Conservation (phyloP, 2,113 vertebrate species). For the Hylia prasina region DNA sequence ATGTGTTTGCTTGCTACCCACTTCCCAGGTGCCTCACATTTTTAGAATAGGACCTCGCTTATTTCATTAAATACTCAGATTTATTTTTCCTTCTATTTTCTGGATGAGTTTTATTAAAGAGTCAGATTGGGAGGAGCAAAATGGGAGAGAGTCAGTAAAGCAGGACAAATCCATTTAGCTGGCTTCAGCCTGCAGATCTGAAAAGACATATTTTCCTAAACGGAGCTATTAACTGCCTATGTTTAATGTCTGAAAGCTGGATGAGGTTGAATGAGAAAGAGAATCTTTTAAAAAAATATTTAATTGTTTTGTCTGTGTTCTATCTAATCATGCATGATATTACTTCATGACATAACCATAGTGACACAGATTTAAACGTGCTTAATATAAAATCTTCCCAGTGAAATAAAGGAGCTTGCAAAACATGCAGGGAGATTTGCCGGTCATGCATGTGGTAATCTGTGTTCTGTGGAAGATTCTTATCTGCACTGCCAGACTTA, state of each 20-base stretch:
- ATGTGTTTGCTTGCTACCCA: neutral
- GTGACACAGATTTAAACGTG: constrained; percentile 48
- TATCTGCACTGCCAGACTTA: constrained; percentile 34
- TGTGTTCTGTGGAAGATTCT: constrained; percentile 32
- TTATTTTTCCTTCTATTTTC: neutral
- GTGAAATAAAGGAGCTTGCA: constrained; percentile 29
- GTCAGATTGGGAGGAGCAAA: neutral
- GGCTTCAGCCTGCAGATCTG: neutral
- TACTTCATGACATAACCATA: constrained; percentile 50
- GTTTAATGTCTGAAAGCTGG: neutral
- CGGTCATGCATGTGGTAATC: constrained; percentile 32
- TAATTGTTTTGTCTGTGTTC: constrained; percentile 26
- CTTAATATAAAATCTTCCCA: constrained; percentile 38
- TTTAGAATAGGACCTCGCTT: neutral
- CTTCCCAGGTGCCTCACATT: neutral
- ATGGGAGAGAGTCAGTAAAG: neutral
- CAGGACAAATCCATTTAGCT: neutral
- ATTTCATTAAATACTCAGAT: neutral
- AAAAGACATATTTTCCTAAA: neutral
- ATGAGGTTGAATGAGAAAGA: neutral
- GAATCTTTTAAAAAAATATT: neutral
- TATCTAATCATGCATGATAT: constrained; percentile 45
- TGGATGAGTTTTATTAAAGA: neutral
- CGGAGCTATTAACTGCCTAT: neutral
- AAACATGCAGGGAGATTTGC: constrained; percentile 38